Evolutionary conservation across 2,113 vertebrate species (phyloP), one percentile per base, ranked within the genome.

Genomic region (Gila orcuttii): DNA sequence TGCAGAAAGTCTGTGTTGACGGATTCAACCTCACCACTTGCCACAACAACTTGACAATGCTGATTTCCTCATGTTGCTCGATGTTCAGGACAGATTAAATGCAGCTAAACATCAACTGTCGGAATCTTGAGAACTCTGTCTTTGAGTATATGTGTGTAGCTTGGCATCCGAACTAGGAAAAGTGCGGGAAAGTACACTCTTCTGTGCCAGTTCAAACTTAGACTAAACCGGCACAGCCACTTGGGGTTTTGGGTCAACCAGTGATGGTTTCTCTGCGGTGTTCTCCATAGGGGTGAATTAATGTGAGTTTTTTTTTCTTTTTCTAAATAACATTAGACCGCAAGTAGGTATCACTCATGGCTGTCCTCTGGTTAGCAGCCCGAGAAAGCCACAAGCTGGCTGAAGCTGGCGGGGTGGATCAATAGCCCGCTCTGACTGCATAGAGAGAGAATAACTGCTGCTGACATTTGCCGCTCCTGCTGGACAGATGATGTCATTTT

Each of bases 201-300:
- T 28, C 82, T 42, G 84, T 89, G 92, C 92, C 91, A 94, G 92
- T 91, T 93, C 92, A 92, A 93, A 94, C 93, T 90, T 91, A 93
- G 88, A 89, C 87, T 85, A 89, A 85, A 86, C 89, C 87, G 91
- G 92, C 88, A 84, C 88, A 85, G 89, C 90, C 91, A 92, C 92
- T 92, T 95, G 93, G 86, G 93, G 92, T 93, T 95, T 94, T 90
- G 90, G 89, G 87, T 91, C 90, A 82, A 79, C 64, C 92, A 92
- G 92, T 87, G 89, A 86, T 88, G 90, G 90, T 92, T 94, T 92
- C 79, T 90, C 89, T 90, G 89, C 50, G 85, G 86, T 33, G 25
- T 42, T 64, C 85, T 82, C 79, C 85, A 91, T 89, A 90, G 17
- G 85, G 88, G 86, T 82, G 89, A 92, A 92, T 92, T 93, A 94